A percentile compares a stretch with the other conserved stretches of the same genome.
These are phyloP conservation scores for Gobio occitaniae DNA, from an alignment of 2,797 vertebrate genomes.

Conservation along the genomic window DNA sequence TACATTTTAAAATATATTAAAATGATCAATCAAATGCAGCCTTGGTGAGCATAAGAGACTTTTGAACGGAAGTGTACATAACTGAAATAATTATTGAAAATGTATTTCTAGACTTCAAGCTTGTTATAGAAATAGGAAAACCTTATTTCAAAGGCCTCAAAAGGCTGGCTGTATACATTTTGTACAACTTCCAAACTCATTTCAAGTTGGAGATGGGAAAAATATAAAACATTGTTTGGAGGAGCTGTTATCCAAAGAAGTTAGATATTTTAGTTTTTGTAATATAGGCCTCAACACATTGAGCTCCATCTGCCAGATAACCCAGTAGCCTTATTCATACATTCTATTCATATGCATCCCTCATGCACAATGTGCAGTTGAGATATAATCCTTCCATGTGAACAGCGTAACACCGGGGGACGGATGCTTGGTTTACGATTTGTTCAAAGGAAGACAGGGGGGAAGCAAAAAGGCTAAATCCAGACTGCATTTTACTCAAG, in stretches of 20 bases:
- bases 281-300: background rate
- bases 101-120: background rate
- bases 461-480: background rate
- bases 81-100: background rate
- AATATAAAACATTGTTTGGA: conserved; percentile 7
- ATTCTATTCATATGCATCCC: background rate
- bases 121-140: background rate
- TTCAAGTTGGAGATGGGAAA: background rate
- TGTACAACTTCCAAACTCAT: background rate
- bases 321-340: background rate
- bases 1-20: too few relatives aligned
- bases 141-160: background rate
- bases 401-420: background rate
- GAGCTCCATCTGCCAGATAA: conserved; percentile 14
- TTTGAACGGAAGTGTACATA: background rate
- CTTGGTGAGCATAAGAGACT: background rate
- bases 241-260: background rate
- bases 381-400: background rate
- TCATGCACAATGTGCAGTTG: background rate
- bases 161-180: background rate
- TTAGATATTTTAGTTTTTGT: background rate
- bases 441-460: background rate
- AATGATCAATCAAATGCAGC: background rate
- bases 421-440: conserved; percentile 8
- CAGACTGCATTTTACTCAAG: background rate